Conservation (phyloP, 2,797 vertebrate species). For the Menidia menidia region DNA sequence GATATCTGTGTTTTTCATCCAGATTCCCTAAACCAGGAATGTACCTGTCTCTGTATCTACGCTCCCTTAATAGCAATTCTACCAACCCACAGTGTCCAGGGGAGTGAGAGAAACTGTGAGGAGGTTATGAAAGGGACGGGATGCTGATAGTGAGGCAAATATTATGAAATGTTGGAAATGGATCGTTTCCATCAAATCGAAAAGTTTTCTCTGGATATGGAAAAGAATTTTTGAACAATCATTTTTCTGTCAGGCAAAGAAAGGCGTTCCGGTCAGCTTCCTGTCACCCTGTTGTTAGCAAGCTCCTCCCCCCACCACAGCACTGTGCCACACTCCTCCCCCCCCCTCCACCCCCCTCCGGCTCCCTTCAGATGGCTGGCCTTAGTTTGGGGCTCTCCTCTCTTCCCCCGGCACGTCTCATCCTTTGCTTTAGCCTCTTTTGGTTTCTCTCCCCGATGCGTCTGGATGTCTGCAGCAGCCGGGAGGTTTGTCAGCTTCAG, state of each 20-base stretch:
- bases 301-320: constrained; percentile 59
- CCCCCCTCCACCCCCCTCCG: constrained; percentile 23
- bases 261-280: not conserved
- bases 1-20: not conserved
- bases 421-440: constrained; percentile 13
- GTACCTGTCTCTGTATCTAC: too few relatives aligned
- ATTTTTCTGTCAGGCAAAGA: too few relatives aligned
- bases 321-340: constrained; percentile 18
- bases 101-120: not conserved
- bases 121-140: too few relatives aligned
- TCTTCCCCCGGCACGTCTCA: constrained; percentile 50
- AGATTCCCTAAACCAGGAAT: too few relatives aligned
- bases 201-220: not conserved
- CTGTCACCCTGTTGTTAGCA: constrained; percentile 41
- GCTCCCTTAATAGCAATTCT: too few relatives aligned
- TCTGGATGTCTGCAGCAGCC: constrained; percentile 61
- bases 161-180: not conserved
- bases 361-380: constrained; percentile 47
- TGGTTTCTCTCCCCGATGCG: constrained; percentile 32
- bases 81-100: not conserved
- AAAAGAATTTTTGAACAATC: too few relatives aligned
- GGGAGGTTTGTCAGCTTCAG: constrained; percentile 70
- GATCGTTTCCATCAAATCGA: not conserved
- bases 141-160: not conserved
- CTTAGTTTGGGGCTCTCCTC: constrained; percentile 49